A percentile compares a stretch with the other conserved stretches of the same genome.
These are phyloP conservation scores for Rambutsinella grinnellia DNA, from an alignment of 2,888 invertebrate genomes.

Conservation along the genomic window DNA sequence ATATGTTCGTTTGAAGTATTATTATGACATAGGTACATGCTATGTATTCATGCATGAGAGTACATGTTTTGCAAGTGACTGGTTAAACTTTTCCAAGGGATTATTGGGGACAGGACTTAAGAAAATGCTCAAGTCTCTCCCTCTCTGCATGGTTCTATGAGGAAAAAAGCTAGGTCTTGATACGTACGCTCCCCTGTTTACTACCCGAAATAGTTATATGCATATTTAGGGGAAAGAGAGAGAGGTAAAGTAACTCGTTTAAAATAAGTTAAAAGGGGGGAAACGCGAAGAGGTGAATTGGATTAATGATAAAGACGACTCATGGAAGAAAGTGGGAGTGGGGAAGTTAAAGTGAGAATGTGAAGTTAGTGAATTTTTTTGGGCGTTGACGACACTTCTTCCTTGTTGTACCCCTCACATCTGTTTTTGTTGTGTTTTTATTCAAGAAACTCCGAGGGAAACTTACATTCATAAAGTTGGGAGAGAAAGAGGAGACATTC, in stretches of 20 bases:
- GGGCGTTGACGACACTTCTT: slow-evolving; percentile 14
- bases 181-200: slow-evolving; percentile 22
- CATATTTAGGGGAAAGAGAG: slow-evolving; percentile 13
- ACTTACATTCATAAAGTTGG: slow-evolving; percentile 47
- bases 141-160: background rate
- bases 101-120: slow-evolving; percentile 44
- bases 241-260: slow-evolving; percentile 49
- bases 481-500: background rate
- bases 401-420: background rate
- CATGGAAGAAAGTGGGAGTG: slow-evolving; percentile 31
- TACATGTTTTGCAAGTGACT: slow-evolving; percentile 45
- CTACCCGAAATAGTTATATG: slow-evolving; percentile 30
- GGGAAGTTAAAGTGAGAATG: slow-evolving; percentile 5
- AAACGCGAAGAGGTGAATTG: slow-evolving; percentile 43
- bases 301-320: slow-evolving; percentile 47
- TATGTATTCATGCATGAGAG: background rate
- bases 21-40: background rate
- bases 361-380: slow-evolving; percentile 22
- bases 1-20: background rate
- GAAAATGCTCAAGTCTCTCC: slow-evolving; percentile 37
- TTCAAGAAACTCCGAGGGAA: slow-evolving; percentile 4
- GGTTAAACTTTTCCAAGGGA: slow-evolving; percentile 50
- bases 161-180: slow-evolving; percentile 26
- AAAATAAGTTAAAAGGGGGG: slow-evolving; percentile 45
- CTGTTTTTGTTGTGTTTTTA: slow-evolving; percentile 24